Percentiles rank a stretch among this genome's conserved stretches.
Evolutionary conservation across 2,888 invertebrate species (phyloP).

Genomic region (Silvanus unidentatus): DNA sequence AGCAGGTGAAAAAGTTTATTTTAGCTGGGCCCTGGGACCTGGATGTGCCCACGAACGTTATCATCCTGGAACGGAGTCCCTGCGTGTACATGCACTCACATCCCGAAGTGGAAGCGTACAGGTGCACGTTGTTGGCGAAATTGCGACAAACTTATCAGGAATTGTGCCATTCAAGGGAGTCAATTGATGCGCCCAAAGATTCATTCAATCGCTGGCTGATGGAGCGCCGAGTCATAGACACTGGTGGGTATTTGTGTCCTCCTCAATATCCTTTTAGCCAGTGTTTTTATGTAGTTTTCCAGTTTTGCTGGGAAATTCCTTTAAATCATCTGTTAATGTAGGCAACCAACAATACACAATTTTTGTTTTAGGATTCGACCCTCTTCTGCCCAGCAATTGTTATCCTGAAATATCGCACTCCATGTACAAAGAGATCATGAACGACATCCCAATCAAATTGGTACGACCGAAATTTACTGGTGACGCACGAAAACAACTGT

Average conservation of each 20-base stretch:
- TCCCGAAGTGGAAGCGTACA: constrained; percentile 86
- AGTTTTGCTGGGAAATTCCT: not conserved
- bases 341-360: constrained; percentile 37
- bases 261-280: constrained; percentile 2
- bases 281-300: too few relatives aligned
- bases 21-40: constrained; percentile 89
- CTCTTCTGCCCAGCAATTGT: constrained; percentile 86
- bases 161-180: constrained; percentile 84
- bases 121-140: constrained; percentile 77
- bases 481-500: constrained; percentile 88
- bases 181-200: constrained; percentile 92
- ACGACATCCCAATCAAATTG: constrained; percentile 93
- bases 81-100: constrained; percentile 85
- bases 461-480: constrained; percentile 93
- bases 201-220: constrained; percentile 95
- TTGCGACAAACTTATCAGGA: constrained; percentile 89
- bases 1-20: constrained; percentile 67
- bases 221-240: constrained; percentile 88
- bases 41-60: constrained; percentile 86
- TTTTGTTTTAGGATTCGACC: constrained; percentile 73
- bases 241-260: constrained; percentile 43
- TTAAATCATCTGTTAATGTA: not conserved
- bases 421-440: constrained; percentile 97
- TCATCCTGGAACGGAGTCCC: constrained; percentile 80
- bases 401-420: constrained; percentile 86